A percentile compares a stretch with the other conserved stretches of the same genome.
Conservation (phyloP, 2,888 invertebrate genomes). For the Melieria crassipennis region DNA sequence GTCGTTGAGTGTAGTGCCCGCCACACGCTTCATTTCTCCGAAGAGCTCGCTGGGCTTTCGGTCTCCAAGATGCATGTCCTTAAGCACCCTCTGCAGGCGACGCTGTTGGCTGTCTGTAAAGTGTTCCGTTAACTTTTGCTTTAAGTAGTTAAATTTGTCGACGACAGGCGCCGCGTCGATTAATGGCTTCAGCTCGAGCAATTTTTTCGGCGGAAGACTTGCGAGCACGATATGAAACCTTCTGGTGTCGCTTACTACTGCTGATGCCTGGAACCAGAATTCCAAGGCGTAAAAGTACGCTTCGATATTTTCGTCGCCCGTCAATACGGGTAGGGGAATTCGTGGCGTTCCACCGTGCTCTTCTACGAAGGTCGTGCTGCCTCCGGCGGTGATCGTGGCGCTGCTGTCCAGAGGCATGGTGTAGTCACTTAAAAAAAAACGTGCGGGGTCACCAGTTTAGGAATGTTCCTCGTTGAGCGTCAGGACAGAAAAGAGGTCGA, state of each 20-base stretch:
- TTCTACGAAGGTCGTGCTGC: too few species aligned
- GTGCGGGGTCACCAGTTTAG: too few species aligned
- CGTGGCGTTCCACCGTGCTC: too few species aligned
- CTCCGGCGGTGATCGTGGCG: too few species aligned
- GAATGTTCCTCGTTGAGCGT: too few species aligned
- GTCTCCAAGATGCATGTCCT: constrained; percentile 29
- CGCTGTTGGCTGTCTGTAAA: constrained; percentile 19
- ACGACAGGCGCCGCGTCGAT: constrained; percentile 13
- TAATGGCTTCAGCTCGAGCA: constrained; percentile 6
- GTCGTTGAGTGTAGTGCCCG: constrained; percentile 29
- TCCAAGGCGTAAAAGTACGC: constrained; percentile 22
- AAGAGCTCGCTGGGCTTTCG: constrained; percentile 19
- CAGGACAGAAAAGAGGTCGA: too few species aligned
- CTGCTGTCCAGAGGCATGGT: too few species aligned
- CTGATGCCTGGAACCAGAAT: constrained; percentile 19
- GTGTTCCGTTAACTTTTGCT: constrained; percentile 15
- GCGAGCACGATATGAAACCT: constrained; percentile 19
- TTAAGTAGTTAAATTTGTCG: constrained; percentile 9
- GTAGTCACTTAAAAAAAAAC: too few species aligned
- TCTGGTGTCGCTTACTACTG: constrained; percentile 3
- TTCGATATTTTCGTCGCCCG: constrained; percentile 12
- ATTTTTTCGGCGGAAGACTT: constrained; percentile 9
- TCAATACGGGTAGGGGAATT: constrained; percentile 11
- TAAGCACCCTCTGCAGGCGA: constrained; percentile 16
- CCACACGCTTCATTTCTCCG: constrained; percentile 30